Conservation (phyloP, 1,140 invertebrate genomes). For the Hetaerina americana region DNA sequence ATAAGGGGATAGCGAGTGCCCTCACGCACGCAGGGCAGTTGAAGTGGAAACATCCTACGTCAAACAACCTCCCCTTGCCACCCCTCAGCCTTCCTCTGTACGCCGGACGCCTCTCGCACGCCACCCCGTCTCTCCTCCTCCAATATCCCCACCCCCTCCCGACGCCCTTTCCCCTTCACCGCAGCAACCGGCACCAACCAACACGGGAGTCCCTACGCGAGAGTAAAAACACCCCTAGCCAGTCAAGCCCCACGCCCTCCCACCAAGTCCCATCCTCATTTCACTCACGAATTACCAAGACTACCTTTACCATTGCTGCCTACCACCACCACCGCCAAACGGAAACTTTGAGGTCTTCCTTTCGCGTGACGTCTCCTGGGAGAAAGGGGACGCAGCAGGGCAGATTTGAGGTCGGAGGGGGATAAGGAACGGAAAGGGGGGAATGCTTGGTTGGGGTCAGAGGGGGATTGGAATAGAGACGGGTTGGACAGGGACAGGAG, state of each 20-base stretch:
- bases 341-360: background rate
- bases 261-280: too few species aligned
- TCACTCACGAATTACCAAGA: too few species aligned
- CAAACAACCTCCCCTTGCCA: too few species aligned
- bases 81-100: too few species aligned
- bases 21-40: background rate
- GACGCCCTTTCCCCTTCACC: background rate
- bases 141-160: too few species aligned
- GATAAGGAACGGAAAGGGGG: background rate
- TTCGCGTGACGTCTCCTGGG: background rate
- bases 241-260: background rate
- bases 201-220: too few species aligned
- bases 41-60: background rate
- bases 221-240: too few species aligned
- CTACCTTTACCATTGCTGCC: too few species aligned
- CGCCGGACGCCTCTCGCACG: too few species aligned
- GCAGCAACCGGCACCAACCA: background rate
- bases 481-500: too few species aligned
- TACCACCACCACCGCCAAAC: too few species aligned
- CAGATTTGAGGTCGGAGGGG: background rate
- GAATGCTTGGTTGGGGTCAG: background rate
- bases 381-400: background rate
- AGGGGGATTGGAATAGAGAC: background rate
- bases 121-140: too few species aligned
- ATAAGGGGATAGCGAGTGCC: background rate